Base-by-base conservation (phyloP, 2,888 invertebrate species). In the Oligia latruncula region DNA sequence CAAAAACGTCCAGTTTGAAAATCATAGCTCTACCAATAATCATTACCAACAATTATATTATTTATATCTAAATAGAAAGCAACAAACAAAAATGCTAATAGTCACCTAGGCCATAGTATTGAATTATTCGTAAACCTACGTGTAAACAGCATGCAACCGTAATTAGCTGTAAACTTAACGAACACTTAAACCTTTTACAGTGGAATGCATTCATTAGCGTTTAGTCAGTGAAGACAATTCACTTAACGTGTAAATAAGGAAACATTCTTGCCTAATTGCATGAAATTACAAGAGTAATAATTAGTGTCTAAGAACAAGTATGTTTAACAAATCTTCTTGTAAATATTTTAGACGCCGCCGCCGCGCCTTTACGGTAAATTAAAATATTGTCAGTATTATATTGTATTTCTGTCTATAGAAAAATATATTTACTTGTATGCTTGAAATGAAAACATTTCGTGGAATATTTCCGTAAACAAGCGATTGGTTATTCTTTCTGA, bases 251-350 rank as follows among this genome's bases (percentile, higher is more conserved):
- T 82, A 73, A 89, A 84, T 86, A 83, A 83, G 77, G 78, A 77
- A 88, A 81, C 81, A 81, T 83, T 86, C 76, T 82, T 85, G 71
- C 77, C 73, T 85, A 82, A 82, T 82, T 84, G 64, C 85, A 80
- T 83, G 78, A 78, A 80, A 74, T 87, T 84, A 80, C 49, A 49
- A 43, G 65, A 62, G n/a, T 49, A 67, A 75, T 66, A 62, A 35
- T 29, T 29, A 29, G 13, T 77, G 46, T 65, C 8, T 52, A 64
- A 46, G 46, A 74, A 49, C 23, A 58, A 72, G 2, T 73, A 49
- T 46, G 17, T 66, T 29, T 35, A 52, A 55, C 35, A 35, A 29
- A 17, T 71, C 35, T 58, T 40, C 60, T 73, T 66, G n/a, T 43
- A 15, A 73, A 76, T 68, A 70, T 35, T 70, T 58, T 13, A 43